These are phyloP conservation scores for Pecten maximus DNA, from an alignment of 2,888 invertebrate species.

Conservation along the genomic window DNA sequence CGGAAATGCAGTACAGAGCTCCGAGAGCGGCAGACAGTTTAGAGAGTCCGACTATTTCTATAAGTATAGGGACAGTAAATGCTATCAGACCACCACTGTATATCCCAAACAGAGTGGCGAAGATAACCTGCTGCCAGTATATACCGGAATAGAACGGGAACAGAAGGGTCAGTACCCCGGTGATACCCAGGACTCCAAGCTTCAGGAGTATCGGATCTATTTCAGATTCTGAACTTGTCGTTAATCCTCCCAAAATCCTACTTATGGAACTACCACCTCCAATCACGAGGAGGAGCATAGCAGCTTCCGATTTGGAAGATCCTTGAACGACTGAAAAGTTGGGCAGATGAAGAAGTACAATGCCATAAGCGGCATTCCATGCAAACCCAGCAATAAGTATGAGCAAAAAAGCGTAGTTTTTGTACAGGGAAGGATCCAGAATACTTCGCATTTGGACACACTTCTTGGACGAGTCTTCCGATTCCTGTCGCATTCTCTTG, in stretches of 20 bases:
- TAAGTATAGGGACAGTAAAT: slow-evolving; percentile 43
- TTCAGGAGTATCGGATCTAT: slow-evolving; percentile 50
- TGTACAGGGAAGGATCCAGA: slow-evolving; percentile 5
- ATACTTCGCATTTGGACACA: background rate
- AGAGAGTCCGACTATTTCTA: slow-evolving; percentile 44
- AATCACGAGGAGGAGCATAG: slow-evolving; percentile 44
- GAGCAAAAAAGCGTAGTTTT: slow-evolving; percentile 46
- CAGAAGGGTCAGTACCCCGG: slow-evolving; percentile 41
- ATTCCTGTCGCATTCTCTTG: background rate
- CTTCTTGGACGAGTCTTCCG: background rate
- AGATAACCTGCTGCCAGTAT: slow-evolving; percentile 46
- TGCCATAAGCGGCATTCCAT: slow-evolving; percentile 44
- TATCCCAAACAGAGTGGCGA: slow-evolving; percentile 41
- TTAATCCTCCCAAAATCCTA: slow-evolving; percentile 42
- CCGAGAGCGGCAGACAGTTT: slow-evolving; percentile 47
- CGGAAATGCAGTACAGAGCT: slow-evolving; percentile 36
- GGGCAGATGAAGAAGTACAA: slow-evolving; percentile 49
- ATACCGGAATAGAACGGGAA: slow-evolving; percentile 47
- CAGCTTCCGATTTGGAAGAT: slow-evolving; percentile 40
- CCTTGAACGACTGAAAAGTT: slow-evolving; percentile 46
- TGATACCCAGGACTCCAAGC: slow-evolving; percentile 44
- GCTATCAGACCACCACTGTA: slow-evolving; percentile 48
- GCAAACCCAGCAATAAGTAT: slow-evolving; percentile 38
- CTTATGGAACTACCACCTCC: slow-evolving; percentile 50
- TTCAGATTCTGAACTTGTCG: slow-evolving; percentile 34